These are phyloP conservation scores for Antheraea pernyi DNA, from an alignment of 1,140 invertebrate genomes.

Conservation along the genomic window DNA sequence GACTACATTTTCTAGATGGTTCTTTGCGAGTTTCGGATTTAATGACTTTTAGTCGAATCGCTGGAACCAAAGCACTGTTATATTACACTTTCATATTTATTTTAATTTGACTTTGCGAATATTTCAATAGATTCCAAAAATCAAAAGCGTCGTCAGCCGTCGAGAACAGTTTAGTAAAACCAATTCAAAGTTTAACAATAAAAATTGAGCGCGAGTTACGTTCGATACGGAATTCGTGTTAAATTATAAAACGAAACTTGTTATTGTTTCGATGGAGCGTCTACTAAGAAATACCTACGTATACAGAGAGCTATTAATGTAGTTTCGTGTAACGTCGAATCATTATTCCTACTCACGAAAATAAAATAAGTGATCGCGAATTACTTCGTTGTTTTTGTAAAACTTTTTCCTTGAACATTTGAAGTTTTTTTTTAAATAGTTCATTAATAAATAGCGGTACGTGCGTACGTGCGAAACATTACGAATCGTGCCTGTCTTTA, in stretches of 20 bases:
- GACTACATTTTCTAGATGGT: slow-evolving; percentile 10
- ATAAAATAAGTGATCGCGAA: background rate
- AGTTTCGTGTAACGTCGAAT: background rate
- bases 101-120: background rate
- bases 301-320: background rate
- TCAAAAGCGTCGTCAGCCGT: background rate
- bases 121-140: background rate
- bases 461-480: too few species aligned
- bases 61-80: slow-evolving; percentile 2
- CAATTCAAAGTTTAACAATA: background rate
- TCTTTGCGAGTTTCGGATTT: slow-evolving; percentile 10
- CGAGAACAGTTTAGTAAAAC: background rate
- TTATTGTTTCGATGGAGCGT: too few species aligned
- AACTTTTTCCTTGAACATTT: background rate
- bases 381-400: background rate
- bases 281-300: too few species aligned
- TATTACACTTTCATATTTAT: slow-evolving; percentile 13
- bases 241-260: too few species aligned
- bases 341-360: background rate
- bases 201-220: background rate
- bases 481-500: too few species aligned
- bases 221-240: too few species aligned
- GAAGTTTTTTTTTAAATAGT: background rate
- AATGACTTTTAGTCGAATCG: slow-evolving; percentile 2
- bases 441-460: background rate